Evolutionary conservation across 1,140 invertebrate genomes (phyloP), one percentile per base, ranked within the genome.

Genomic region (Patella vulgata): DNA sequence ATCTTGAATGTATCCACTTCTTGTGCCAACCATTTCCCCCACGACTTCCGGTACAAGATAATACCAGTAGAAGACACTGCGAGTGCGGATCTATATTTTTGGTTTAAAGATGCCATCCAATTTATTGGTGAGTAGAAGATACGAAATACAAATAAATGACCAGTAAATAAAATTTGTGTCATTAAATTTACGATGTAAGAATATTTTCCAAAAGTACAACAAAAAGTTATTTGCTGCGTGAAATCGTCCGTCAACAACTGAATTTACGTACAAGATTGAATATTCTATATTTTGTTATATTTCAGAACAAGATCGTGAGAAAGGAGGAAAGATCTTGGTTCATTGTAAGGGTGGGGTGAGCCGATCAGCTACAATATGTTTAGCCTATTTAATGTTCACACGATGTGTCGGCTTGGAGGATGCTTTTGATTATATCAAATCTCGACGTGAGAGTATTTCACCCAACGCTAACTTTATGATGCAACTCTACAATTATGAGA

Each of bases 331-430:
- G 72, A 93, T 97, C 28, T 86, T 97, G 71, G 90, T 98, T 25
- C 95, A 98, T 82, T 98, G 95, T 86, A 93, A 96, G 75, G 95
- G 95, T n/a, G 95, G 95, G 23, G 91, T 98, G 14, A 96, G 94
- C 33, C 89, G 95, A 61, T 96, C 94, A 62, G 93, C 95, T 48
- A 97, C 95, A 33, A 91, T 98, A 60, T 93, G 93, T 71, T 95
- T 97, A 68, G 95, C 94, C 14, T 97, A 96, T 84, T 88, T 97
- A 65, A 97, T 98, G 94, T 90, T 91, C 71, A 90, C 94, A 81
- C 91, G 91, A 71, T 88, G 89, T 47, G 80, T 95, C 73, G 89
- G 89, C 12, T 91, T 95, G 86, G 87, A 93, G 27, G 92, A 96
- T 69, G 94, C 95, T 1, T 96, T 93, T 85, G 90, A 92, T 68